A percentile compares a stretch with the other conserved stretches of the same genome.
Conservation (phyloP, 1,140 invertebrate species). For the Drosophila trapezifrons region DNA sequence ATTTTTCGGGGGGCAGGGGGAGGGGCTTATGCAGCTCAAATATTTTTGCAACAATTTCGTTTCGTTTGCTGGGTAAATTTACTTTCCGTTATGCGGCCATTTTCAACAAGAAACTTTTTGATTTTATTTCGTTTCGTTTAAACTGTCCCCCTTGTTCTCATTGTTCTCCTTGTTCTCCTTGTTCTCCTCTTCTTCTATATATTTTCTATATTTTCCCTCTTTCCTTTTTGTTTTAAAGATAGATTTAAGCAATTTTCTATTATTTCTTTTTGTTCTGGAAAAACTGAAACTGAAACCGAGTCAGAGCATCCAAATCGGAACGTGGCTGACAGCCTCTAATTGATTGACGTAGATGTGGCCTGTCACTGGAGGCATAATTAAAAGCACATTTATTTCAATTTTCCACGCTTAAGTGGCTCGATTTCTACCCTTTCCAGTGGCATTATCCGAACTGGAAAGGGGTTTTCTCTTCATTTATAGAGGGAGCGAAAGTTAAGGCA, state of each 20-base stretch:
- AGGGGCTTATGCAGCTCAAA: slow-evolving; percentile 70
- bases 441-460: background rate
- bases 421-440: background rate
- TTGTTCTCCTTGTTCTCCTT: too few relatives aligned
- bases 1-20: background rate
- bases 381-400: slow-evolving; percentile 77
- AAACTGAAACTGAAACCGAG: background rate
- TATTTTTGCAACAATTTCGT: slow-evolving; percentile 78
- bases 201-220: background rate
- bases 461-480: too few relatives aligned
- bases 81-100: slow-evolving; percentile 76
- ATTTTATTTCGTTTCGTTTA: slow-evolving; percentile 35
- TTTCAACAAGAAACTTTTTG: slow-evolving; percentile 58
- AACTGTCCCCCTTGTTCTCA: slow-evolving; percentile 3
- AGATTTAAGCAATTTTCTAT: background rate
- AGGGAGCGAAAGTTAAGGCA: too few relatives aligned
- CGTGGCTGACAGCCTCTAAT: slow-evolving; percentile 46
- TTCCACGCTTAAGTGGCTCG: slow-evolving; percentile 63
- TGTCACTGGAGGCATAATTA: slow-evolving; percentile 71
- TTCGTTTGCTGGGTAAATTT: slow-evolving; percentile 75
- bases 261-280: too few relatives aligned
- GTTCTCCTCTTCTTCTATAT: background rate
- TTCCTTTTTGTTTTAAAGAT: slow-evolving; percentile 5
- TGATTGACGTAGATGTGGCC: slow-evolving; percentile 62
- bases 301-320: background rate